Conservation (phyloP, 2,888 invertebrate species). For the Plebejus argus region DNA sequence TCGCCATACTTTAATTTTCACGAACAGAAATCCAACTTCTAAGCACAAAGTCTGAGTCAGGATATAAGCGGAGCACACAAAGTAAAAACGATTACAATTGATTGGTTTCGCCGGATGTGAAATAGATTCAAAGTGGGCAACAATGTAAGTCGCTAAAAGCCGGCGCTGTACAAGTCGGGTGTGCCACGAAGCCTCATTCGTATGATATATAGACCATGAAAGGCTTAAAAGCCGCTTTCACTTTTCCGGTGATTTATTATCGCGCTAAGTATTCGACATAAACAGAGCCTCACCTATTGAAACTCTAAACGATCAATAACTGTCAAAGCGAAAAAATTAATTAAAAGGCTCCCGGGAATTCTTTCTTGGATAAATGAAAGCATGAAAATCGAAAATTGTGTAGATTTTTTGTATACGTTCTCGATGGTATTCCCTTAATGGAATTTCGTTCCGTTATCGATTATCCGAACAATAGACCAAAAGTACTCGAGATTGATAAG, state of each 20-base stretch:
- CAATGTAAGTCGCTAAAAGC: conserved; percentile 35
- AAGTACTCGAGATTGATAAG: conserved; percentile 34
- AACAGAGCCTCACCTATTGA: conserved; percentile 66
- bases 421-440: conserved; percentile 61
- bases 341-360: conserved; percentile 65
- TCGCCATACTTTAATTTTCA: not conserved
- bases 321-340: conserved; percentile 71
- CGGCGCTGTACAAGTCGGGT: conserved; percentile 42
- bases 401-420: conserved; percentile 60
- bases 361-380: conserved; percentile 69
- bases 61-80: not conserved
- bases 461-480: conserved; percentile 39
- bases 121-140: conserved; percentile 22
- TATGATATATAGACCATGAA: conserved; percentile 66
- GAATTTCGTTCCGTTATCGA: conserved; percentile 45
- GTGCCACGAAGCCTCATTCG: conserved; percentile 53
- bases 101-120: not conserved
- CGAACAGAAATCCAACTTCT: not conserved
- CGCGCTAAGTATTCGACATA: conserved; percentile 65
- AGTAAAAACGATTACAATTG: not conserved
- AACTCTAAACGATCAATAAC: conserved; percentile 70
- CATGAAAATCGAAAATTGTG: conserved; percentile 68
- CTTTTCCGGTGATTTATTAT: conserved; percentile 70
- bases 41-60: not conserved
- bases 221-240: conserved; percentile 66